phyloP scores from a whole-genome alignment of 2,888 invertebrate species.

The Amiota minor region DNA sequence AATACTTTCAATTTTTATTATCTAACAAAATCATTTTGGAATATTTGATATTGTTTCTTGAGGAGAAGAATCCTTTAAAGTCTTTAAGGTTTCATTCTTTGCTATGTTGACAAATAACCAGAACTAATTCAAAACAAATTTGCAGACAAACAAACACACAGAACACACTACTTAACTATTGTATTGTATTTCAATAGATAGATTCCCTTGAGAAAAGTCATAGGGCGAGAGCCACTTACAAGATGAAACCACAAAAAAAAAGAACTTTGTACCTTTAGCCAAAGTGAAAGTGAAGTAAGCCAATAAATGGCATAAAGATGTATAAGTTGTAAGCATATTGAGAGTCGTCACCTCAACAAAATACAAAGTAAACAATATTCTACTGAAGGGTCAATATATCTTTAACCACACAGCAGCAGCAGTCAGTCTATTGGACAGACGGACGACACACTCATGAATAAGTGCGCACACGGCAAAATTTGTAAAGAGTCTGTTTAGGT shows the following conservation, averaged over 20 bases:
- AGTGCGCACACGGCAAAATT: not conserved
- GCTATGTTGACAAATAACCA: constrained; percentile 63
- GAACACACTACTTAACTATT: constrained; percentile 8
- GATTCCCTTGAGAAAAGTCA: constrained; percentile 56
- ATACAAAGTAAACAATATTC: constrained; percentile 36
- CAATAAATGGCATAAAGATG: constrained; percentile 64
- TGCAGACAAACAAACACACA: constrained; percentile 60
- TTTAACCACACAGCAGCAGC: constrained; percentile 43
- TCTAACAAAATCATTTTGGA: too few species aligned
- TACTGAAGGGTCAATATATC: constrained; percentile 69
- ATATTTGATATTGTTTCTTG: too few species aligned
- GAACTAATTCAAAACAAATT: constrained; percentile 59
- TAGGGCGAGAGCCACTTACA: not conserved
- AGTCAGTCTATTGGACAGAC: constrained; percentile 34
- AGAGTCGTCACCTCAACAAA: constrained; percentile 44
- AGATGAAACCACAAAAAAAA: not conserved
- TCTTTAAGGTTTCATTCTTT: not conserved
- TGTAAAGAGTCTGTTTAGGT: not conserved
- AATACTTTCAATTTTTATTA: constrained; percentile 12
- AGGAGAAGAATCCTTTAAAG: not conserved
- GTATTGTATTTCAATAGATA: constrained; percentile 26
- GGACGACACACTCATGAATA: constrained; percentile 24
- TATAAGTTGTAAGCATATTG: constrained; percentile 42
- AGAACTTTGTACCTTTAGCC: constrained; percentile 31
- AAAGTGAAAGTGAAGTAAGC: constrained; percentile 65